Evolutionary conservation across 1,140 invertebrate species (phyloP).

Genomic region (Bombus waltoni): DNA sequence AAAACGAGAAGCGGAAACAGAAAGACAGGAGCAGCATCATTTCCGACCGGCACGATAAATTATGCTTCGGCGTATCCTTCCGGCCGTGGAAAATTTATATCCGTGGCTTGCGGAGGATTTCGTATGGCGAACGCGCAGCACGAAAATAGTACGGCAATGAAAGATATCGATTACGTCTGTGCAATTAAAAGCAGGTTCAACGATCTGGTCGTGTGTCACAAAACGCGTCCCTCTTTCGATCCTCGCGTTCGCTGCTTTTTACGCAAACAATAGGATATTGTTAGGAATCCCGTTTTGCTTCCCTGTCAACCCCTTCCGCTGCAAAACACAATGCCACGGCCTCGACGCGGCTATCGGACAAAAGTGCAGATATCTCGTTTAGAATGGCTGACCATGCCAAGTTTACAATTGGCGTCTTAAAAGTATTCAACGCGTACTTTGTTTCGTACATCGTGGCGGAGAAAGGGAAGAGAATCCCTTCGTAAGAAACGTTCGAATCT

Average conservation of each 20-base stretch:
- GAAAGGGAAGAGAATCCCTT: too few species aligned
- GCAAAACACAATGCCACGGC: too few species aligned
- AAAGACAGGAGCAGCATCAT: neutral
- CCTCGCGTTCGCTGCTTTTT: neutral
- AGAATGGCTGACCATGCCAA: too few species aligned
- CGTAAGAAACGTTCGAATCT: too few species aligned
- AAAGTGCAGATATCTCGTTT: too few species aligned
- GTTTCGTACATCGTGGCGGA: too few species aligned
- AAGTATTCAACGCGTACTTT: too few species aligned
- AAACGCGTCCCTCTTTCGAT: too few species aligned
- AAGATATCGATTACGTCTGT: neutral
- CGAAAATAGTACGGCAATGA: neutral
- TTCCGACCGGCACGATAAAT: neutral
- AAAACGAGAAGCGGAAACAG: neutral
- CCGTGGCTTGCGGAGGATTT: neutral
- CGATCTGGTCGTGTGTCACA: too few species aligned
- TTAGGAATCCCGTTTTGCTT: neutral
- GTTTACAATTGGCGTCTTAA: too few species aligned
- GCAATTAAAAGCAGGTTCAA: neutral
- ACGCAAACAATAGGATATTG: neutral
- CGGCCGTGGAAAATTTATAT: neutral
- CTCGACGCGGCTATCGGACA: too few species aligned
- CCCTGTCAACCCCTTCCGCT: too few species aligned
- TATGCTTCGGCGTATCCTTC: neutral
- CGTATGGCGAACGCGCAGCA: neutral